Evolutionary conservation across 1,140 invertebrate genomes (phyloP).

Genomic region (Zaprionus ornatus): DNA sequence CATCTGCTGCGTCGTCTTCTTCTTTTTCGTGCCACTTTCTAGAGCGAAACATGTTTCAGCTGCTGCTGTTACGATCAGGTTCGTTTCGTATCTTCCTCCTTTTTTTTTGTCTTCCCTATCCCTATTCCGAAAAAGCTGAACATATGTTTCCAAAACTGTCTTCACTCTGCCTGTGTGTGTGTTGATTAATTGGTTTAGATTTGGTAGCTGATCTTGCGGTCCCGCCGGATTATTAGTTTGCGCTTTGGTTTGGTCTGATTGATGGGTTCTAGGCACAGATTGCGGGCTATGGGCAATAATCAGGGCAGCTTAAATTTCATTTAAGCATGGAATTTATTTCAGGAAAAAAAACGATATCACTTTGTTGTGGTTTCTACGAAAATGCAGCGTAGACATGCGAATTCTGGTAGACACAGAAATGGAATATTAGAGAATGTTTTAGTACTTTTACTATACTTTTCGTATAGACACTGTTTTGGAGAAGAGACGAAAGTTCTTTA

Average conservation of each 20-base stretch:
- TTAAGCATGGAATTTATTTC: not conserved
- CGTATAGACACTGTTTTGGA: not conserved
- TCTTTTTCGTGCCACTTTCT: conserved; percentile 65
- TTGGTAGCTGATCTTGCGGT: conserved; percentile 48
- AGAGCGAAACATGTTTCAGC: conserved; percentile 76
- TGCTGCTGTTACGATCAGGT: conserved; percentile 65
- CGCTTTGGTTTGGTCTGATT: conserved; percentile 30
- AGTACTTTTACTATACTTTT: not conserved
- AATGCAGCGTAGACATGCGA: not conserved
- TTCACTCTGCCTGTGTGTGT: conserved; percentile 18
- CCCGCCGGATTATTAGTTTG: conserved; percentile 31
- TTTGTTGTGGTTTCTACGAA: conserved; percentile 1
- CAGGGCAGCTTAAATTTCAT: conserved; percentile 1
- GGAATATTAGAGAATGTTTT: not conserved
- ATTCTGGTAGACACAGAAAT: not conserved
- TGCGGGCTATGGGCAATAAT: conserved; percentile 7
- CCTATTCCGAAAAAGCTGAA: conserved; percentile 22
- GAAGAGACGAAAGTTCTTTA: no score
- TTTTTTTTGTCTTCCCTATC: conserved; percentile 23
- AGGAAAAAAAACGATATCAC: not conserved
- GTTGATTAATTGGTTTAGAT: conserved; percentile 80
- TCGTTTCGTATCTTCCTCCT: conserved; percentile 43
- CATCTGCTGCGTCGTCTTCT: conserved; percentile 5
- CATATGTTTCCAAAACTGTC: conserved; percentile 64
- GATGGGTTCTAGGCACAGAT: conserved; percentile 29